A percentile compares a stretch with the other conserved stretches of the same genome.
These are phyloP conservation scores for Ammodytes dubius DNA, from an alignment of 2,113 vertebrate species.

Conservation along the genomic window DNA sequence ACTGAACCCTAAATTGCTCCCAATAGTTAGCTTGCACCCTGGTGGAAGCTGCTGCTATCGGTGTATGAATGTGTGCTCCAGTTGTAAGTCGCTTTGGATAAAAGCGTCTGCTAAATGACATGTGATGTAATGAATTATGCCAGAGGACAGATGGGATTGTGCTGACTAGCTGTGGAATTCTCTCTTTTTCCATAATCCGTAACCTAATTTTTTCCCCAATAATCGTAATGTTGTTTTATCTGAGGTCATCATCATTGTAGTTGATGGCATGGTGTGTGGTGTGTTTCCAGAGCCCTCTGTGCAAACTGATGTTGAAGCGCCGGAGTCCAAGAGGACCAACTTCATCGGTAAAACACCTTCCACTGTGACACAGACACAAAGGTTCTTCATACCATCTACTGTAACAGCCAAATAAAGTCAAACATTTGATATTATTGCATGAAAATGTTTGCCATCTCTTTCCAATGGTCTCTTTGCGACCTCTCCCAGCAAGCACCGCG, in stretches of 20 bases:
- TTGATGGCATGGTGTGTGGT: slow-evolving; percentile 21
- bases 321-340: slow-evolving; percentile 48
- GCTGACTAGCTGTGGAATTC: not conserved
- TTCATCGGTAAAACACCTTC: slow-evolving; percentile 60
- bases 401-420: not conserved
- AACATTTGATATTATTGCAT: not conserved
- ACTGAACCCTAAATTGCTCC: too few relatives aligned
- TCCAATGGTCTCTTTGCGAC: not conserved
- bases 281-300: slow-evolving; percentile 54
- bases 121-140: not conserved
- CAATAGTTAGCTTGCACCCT: too few relatives aligned
- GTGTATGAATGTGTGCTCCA: too few relatives aligned
- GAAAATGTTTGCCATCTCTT: not conserved
- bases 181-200: not conserved
- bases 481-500: slow-evolving; percentile 8
- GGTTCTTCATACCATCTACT: not conserved
- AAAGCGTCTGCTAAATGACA: too few relatives aligned
- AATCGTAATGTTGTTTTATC: not conserved
- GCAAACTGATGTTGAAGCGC: not conserved
- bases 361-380: not conserved
- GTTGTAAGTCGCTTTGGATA: too few relatives aligned
- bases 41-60: too few relatives aligned
- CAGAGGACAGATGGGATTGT: not conserved
- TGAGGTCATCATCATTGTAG: not conserved
- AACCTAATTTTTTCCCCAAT: not conserved